These are phyloP conservation scores for Halocynthia aurantium DNA, from an alignment of 23 tunicate species.

Conservation along the genomic window DNA sequence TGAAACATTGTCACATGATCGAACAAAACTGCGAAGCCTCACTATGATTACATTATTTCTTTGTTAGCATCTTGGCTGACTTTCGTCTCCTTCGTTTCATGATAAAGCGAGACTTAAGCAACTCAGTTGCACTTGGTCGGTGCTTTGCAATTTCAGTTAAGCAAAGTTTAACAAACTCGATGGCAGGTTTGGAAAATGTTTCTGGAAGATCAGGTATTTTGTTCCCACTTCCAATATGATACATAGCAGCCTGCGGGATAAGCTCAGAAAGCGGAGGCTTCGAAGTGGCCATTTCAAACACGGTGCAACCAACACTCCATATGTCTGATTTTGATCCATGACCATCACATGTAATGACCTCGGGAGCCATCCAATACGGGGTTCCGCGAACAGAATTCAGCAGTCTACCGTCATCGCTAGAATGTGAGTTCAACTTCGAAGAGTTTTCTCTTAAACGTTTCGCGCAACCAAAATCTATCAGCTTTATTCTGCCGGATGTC, in stretches of 20 bases:
- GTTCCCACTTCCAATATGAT: slow-evolving; percentile 67
- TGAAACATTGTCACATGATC: too few relatives aligned
- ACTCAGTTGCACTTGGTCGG: slow-evolving; percentile 2
- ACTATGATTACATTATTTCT: too few relatives aligned
- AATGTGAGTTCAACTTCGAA: background rate
- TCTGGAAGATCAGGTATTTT: slow-evolving; percentile 51
- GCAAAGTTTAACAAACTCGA: slow-evolving; percentile 12
- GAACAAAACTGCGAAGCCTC: too few relatives aligned
- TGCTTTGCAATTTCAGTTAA: background rate
- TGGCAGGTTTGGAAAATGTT: slow-evolving; percentile 9
- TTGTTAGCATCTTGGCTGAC: background rate
- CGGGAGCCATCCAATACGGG: slow-evolving; percentile 99
- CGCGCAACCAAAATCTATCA: slow-evolving; percentile 97
- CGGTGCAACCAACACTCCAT: slow-evolving; percentile 94
- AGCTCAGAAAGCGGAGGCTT: slow-evolving; percentile 59
- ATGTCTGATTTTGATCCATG: slow-evolving; percentile 92
- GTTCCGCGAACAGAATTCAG: slow-evolving; percentile 73
- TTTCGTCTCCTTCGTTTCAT: slow-evolving; percentile 1
- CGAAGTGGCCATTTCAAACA: slow-evolving; percentile 84
- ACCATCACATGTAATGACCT: slow-evolving; percentile 71
- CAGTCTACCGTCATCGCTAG: slow-evolving; percentile 11
- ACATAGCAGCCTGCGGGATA: slow-evolving; percentile 51
- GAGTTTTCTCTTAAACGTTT: slow-evolving; percentile 37
- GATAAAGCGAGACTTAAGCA: background rate
- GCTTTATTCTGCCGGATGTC: slow-evolving; percentile 64